Conservation (phyloP, 2,888 invertebrate genomes). For the Stenolophus ochropezus region DNA sequence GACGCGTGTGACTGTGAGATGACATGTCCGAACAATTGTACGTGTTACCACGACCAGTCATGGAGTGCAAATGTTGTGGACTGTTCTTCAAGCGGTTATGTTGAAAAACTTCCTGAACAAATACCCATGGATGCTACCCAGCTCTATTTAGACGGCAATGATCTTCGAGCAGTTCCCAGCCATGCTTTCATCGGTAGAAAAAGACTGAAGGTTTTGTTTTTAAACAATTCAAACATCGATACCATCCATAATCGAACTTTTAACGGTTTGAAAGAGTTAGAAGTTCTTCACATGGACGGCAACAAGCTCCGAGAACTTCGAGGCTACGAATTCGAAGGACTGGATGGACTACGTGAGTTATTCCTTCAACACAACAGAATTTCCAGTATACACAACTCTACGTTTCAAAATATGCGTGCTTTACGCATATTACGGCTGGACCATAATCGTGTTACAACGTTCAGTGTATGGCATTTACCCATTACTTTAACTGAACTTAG, state of each 20-base stretch:
- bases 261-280: slow-evolving; percentile 86
- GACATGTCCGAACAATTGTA: slow-evolving; percentile 91
- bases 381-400: slow-evolving; percentile 80
- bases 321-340: slow-evolving; percentile 88
- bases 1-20: slow-evolving; percentile 95
- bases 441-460: slow-evolving; percentile 81
- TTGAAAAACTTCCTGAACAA: slow-evolving; percentile 83
- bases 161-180: slow-evolving; percentile 83
- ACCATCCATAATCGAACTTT: slow-evolving; percentile 88
- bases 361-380: slow-evolving; percentile 86
- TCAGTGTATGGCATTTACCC: slow-evolving; percentile 84
- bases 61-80: slow-evolving; percentile 92
- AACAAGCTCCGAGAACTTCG: slow-evolving; percentile 82
- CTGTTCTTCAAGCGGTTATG: slow-evolving; percentile 83
- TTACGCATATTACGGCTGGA: slow-evolving; percentile 82
- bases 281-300: slow-evolving; percentile 84
- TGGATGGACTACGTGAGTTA: slow-evolving; percentile 82
- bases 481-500: slow-evolving; percentile 79
- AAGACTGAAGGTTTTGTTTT: slow-evolving; percentile 83
- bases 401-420: slow-evolving; percentile 81
- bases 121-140: slow-evolving; percentile 95
- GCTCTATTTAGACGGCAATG: slow-evolving; percentile 89
- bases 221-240: slow-evolving; percentile 87
- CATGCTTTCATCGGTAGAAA: slow-evolving; percentile 92
- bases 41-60: slow-evolving; percentile 91